A percentile compares a stretch with the other conserved stretches of the same genome.
Evolutionary conservation across 2,797 vertebrate species (phyloP).

Genomic region (Australoheros facetus): DNA sequence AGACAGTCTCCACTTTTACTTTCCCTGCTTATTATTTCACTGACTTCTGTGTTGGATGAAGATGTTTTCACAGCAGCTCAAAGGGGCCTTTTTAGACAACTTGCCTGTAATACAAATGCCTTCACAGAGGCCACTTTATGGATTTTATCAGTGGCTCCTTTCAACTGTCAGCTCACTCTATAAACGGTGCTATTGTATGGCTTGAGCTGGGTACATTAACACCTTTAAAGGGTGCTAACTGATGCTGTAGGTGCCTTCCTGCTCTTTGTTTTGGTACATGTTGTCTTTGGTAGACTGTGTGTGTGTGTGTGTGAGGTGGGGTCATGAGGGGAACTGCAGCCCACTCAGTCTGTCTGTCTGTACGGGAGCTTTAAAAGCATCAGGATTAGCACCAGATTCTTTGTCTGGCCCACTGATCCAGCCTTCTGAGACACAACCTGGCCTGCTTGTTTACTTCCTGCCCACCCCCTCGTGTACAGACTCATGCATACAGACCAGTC

Average conservation of each 20-base stretch:
- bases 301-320: constrained; percentile 25
- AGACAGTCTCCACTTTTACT: constrained; percentile 6
- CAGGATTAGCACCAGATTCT: constrained; percentile 73
- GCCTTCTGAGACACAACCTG: constrained; percentile 38
- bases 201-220: not conserved
- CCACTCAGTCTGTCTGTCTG: constrained; percentile 19
- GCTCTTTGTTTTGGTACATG: constrained; percentile 32
- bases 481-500: constrained; percentile 11
- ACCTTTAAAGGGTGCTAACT: not conserved
- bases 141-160: constrained; percentile 36
- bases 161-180: not conserved
- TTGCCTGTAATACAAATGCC: constrained; percentile 7
- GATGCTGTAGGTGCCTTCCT: not conserved
- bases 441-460: constrained; percentile 59
- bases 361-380: constrained; percentile 62
- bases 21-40: not conserved
- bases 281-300: not conserved
- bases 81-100: constrained; percentile 9
- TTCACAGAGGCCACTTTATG: constrained; percentile 17
- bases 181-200: not conserved
- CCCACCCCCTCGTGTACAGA: constrained; percentile 2
- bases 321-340: constrained; percentile 20
- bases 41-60: not conserved
- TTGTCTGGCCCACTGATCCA: constrained; percentile 70
- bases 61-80: constrained; percentile 23